Percentiles rank a stretch among this genome's conserved stretches.
phyloP scores from a whole-genome alignment of 2,113 vertebrate genomes.

The Cepphus grylle region DNA sequence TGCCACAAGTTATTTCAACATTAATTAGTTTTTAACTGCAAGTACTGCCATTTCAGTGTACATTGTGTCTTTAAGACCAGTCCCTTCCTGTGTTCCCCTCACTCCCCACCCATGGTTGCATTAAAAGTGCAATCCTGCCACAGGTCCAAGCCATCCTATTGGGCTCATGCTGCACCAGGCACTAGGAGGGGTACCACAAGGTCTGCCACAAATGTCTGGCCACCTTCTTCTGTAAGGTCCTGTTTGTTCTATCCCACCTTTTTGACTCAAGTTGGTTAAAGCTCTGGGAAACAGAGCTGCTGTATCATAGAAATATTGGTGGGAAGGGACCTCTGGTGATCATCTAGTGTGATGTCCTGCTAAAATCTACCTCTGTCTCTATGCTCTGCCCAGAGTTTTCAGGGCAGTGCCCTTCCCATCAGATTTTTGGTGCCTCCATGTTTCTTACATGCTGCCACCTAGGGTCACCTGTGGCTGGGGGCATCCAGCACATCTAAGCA shows the following conservation, averaged over 20 bases:
- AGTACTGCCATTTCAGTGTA: background rate
- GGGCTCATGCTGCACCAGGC: background rate
- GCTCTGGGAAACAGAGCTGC: rapidly evolving
- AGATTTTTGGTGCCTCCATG: background rate
- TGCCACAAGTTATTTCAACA: background rate
- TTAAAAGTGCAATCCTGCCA: background rate
- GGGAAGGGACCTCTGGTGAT: background rate
- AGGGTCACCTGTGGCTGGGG: background rate
- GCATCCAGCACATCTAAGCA: background rate
- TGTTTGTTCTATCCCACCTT: background rate
- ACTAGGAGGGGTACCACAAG: background rate
- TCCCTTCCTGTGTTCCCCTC: too few relatives aligned
- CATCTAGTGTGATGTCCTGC: background rate
- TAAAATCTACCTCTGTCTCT: background rate
- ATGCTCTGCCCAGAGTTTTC: background rate
- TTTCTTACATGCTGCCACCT: background rate
- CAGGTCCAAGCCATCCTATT: background rate
- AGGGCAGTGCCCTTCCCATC: background rate
- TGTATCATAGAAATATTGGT: background rate
- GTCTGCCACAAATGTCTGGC: background rate
- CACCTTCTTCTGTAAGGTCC: background rate
- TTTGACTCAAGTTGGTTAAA: background rate
- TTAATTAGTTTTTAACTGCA: background rate
- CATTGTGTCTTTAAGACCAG: background rate
- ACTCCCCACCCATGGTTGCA: background rate